These are phyloP conservation scores for Thysanoteuthis rhombus DNA, from an alignment of 2,888 invertebrate species.

Conservation along the genomic window DNA sequence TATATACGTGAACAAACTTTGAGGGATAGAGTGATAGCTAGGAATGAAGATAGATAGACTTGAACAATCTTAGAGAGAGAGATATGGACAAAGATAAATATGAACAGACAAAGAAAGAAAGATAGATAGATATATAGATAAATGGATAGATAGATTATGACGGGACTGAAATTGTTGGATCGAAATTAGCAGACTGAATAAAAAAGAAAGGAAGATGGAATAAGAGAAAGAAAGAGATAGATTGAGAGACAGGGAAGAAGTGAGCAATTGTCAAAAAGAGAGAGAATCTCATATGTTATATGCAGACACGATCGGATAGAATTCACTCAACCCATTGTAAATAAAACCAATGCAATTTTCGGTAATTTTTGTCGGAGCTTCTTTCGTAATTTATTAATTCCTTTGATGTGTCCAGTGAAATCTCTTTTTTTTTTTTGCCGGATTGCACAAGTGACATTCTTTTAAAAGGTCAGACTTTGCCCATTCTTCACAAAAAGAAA, in stretches of 20 bases:
- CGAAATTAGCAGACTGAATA: neutral
- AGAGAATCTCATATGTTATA: neutral
- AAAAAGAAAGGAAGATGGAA: neutral
- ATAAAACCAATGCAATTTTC: no score
- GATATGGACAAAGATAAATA: neutral
- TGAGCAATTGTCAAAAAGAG: no score
- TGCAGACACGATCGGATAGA: neutral
- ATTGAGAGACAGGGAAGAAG: neutral
- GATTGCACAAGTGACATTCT: neutral
- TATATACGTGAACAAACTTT: no score
- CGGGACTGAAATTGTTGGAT: neutral
- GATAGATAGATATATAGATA: neutral
- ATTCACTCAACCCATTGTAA: neutral
- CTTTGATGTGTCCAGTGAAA: neutral
- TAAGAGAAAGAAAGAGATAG: neutral
- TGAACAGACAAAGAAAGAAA: neutral
- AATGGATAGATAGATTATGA: neutral
- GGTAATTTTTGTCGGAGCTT: neutral
- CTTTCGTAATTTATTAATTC: neutral
- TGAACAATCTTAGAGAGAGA: neutral
- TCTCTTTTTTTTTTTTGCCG: neutral
- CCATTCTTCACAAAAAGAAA: neutral
- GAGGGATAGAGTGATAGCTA: no score
- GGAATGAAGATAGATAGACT: neutral
- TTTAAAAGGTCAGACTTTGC: neutral